Evolutionary conservation across 2,888 invertebrate genomes (phyloP).

Genomic region (Synergus laeviventris): DNA sequence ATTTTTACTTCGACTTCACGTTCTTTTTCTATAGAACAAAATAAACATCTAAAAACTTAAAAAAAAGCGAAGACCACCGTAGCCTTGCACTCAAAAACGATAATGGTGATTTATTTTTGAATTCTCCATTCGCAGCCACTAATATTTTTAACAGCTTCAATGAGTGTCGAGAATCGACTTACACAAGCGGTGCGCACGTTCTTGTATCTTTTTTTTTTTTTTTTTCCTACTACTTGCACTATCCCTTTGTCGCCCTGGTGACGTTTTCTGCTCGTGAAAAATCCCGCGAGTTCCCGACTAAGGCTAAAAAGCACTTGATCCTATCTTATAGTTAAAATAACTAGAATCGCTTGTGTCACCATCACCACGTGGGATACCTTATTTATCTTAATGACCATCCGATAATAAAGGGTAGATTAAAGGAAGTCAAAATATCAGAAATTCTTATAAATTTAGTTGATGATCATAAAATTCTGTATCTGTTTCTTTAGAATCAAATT

Average conservation of each 20-base stretch:
- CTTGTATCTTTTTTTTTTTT: neutral
- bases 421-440: neutral
- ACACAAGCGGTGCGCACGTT: constrained; percentile 23
- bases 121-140: constrained; percentile 16
- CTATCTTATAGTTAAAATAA: constrained; percentile 65
- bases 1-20: constrained; percentile 48
- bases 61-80: constrained; percentile 55
- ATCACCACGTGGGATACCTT: constrained; percentile 68
- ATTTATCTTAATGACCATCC: neutral
- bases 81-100: constrained; percentile 18
- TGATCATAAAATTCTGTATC: neutral
- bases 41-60: constrained; percentile 72
- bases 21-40: constrained; percentile 57
- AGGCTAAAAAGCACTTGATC: constrained; percentile 52
- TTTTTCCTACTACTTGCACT: constrained; percentile 19
- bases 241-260: constrained; percentile 45
- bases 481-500: neutral
- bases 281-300: constrained; percentile 53
- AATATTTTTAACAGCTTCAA: constrained; percentile 28
- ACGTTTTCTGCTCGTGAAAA: constrained; percentile 64
- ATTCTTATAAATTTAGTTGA: neutral
- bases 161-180: constrained; percentile 20
- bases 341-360: constrained; percentile 71
- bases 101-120: neutral
- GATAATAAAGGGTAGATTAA: neutral